Evolutionary conservation across 2,797 vertebrate genomes (phyloP).

Genomic region (Anisognathus igniventris): DNA sequence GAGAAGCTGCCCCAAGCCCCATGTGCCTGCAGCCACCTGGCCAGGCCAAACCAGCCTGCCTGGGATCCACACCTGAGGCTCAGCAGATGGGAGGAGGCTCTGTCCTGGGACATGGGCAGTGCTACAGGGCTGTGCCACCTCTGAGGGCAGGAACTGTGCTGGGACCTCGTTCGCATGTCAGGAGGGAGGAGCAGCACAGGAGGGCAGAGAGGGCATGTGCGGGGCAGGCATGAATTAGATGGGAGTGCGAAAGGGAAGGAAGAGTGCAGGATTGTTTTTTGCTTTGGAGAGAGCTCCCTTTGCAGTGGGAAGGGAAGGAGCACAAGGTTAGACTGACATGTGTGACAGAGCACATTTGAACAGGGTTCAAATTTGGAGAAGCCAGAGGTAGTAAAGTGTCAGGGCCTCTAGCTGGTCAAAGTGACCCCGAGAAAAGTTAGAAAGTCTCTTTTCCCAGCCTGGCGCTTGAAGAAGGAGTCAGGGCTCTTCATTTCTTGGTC

Average conservation of each 20-base stretch:
- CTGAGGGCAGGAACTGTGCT: fast-evolving
- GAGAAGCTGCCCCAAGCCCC: not conserved
- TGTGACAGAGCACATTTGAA: fast-evolving
- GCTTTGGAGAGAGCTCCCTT: not conserved
- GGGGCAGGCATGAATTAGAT: fast-evolving
- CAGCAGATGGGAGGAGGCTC: fast-evolving
- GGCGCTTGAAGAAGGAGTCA: too few relatives aligned
- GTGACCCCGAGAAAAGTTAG: too few relatives aligned
- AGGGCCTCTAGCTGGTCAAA: too few relatives aligned
- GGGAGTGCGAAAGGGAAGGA: not conserved
- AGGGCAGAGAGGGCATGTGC: fast-evolving
- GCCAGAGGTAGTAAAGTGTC: not conserved
- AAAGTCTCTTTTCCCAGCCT: too few relatives aligned
- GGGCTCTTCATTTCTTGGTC: too few relatives aligned
- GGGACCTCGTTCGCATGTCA: too few relatives aligned
- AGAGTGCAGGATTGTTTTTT: fast-evolving
- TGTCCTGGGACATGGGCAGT: fast-evolving
- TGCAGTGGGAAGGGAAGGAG: not conserved
- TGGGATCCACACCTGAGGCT: fast-evolving
- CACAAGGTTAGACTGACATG: not conserved
- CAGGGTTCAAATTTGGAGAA: not conserved
- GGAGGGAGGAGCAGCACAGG: not conserved
- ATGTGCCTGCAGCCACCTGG: not conserved
- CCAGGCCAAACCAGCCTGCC: not conserved
- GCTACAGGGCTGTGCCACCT: not conserved